Evolutionary conservation across 2,888 invertebrate genomes (phyloP).

Genomic region (Tetanocera ferruginea): DNA sequence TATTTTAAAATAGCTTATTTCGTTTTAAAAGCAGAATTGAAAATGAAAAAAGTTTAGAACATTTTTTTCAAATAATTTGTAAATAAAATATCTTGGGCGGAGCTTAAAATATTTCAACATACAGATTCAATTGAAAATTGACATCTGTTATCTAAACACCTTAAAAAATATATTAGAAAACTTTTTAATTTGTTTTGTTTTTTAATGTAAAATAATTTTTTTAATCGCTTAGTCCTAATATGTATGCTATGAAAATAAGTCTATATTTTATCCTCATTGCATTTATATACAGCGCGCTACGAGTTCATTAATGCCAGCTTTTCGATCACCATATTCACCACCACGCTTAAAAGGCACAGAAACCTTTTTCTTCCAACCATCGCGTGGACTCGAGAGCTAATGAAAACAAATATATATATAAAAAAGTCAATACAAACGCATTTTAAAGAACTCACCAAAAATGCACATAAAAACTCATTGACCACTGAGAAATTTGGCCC

Average conservation of each 20-base stretch:
- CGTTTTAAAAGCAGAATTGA: neutral
- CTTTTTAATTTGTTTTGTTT: neutral
- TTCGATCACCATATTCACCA: constrained; percentile 69
- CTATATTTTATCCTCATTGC: neutral
- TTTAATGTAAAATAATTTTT: constrained; percentile 14
- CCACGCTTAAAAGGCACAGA: constrained; percentile 66
- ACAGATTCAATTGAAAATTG: too few relatives aligned
- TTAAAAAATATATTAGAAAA: neutral
- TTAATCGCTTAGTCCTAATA: constrained; percentile 40
- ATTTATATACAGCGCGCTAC: constrained; percentile 65
- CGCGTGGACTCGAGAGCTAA: constrained; percentile 66
- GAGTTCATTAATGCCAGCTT: constrained; percentile 64
- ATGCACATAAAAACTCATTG: constrained; percentile 62
- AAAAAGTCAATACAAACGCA: constrained; percentile 5
- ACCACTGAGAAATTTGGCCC: constrained; percentile 66
- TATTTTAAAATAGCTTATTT: neutral
- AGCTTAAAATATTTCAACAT: too few relatives aligned
- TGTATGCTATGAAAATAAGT: constrained; percentile 32
- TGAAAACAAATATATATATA: neutral
- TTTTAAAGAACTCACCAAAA: constrained; percentile 64
- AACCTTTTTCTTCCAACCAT: constrained; percentile 68
- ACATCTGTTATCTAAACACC: too few relatives aligned
- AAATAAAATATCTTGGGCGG: too few relatives aligned
- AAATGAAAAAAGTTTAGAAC: neutral
- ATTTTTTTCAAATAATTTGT: too few relatives aligned